A percentile compares a stretch with the other conserved stretches of the same genome.
phyloP scores from a whole-genome alignment of 64 coral and sea anemone genomes.

The Orbicella faveolata region DNA sequence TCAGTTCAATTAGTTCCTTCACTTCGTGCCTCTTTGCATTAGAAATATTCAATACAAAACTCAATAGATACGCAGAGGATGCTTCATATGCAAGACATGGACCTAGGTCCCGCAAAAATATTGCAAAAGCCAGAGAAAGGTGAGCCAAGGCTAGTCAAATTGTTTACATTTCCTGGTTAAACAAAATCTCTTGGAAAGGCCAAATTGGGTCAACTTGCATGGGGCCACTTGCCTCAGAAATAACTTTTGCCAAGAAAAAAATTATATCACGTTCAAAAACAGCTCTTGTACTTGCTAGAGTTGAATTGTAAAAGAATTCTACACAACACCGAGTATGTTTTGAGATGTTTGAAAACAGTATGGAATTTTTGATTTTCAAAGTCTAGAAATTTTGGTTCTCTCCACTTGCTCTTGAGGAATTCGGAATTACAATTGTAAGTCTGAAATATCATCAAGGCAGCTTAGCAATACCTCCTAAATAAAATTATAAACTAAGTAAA shows the following conservation, averaged over 20 bases:
- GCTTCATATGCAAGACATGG: no score
- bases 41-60: no score
- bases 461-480: constrained; percentile 11
- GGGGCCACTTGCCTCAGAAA: constrained; percentile 36
- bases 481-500: constrained; percentile 38
- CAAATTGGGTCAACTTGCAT: constrained; percentile 36
- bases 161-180: not conserved
- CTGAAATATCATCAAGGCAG: no score
- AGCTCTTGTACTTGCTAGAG: constrained; percentile 39
- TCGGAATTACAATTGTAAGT: not conserved
- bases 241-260: constrained; percentile 35
- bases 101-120: no score
- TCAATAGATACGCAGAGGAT: no score
- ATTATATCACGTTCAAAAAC: constrained; percentile 36
- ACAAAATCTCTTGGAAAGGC: constrained; percentile 29
- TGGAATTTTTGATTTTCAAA: constrained; percentile 41
- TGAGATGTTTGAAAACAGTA: constrained; percentile 45
- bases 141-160: no score
- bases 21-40: no score
- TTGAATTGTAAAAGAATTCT: constrained; percentile 45
- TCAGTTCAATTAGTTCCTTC: no score
- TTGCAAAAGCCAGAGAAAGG: no score
- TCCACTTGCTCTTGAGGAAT: constrained; percentile 36
- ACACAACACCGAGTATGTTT: constrained; percentile 47
- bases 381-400: constrained; percentile 26